phyloP scores from a whole-genome alignment of 2,888 invertebrate species.

The Meta bourneti region DNA sequence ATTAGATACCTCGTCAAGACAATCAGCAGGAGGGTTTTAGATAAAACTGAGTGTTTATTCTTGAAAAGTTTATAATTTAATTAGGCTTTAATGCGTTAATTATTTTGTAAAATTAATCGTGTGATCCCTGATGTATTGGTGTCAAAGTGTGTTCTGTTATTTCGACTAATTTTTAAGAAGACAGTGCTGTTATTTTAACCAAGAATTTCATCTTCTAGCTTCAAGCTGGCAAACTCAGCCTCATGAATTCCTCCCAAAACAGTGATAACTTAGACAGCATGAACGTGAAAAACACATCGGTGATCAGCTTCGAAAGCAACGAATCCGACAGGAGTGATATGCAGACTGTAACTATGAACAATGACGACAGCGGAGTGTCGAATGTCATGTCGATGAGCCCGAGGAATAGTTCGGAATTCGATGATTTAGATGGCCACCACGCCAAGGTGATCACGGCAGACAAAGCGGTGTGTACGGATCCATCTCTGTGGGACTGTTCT shows the following conservation, averaged over 20 bases:
- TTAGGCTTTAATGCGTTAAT: no score
- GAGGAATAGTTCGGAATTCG: conserved; percentile 59
- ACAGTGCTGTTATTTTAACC: no score
- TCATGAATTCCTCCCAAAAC: conserved; percentile 69
- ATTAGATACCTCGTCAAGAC: no score
- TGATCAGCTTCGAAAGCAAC: conserved; percentile 70
- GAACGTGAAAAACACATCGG: conserved; percentile 61
- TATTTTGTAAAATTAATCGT: no score
- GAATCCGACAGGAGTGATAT: conserved; percentile 57
- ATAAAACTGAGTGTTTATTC: no score
- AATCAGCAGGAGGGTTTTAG: no score
- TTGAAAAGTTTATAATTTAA: no score
- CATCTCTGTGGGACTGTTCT: conserved; percentile 1
- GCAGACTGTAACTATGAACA: conserved; percentile 50
- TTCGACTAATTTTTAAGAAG: no score
- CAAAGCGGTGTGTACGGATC: conserved; percentile 58
- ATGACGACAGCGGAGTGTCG: conserved; percentile 72
- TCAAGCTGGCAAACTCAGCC: conserved; percentile 52
- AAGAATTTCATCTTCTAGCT: conserved; percentile 25
- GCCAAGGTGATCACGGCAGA: conserved; percentile 48
- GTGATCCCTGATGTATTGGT: no score
- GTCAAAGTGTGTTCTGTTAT: no score
- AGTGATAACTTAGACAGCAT: conserved; percentile 59
- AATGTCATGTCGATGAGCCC: conserved; percentile 62
- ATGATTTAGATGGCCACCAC: conserved; percentile 29